phyloP scores from a whole-genome alignment of 1,140 invertebrate species.

The Heliconius himera region DNA sequence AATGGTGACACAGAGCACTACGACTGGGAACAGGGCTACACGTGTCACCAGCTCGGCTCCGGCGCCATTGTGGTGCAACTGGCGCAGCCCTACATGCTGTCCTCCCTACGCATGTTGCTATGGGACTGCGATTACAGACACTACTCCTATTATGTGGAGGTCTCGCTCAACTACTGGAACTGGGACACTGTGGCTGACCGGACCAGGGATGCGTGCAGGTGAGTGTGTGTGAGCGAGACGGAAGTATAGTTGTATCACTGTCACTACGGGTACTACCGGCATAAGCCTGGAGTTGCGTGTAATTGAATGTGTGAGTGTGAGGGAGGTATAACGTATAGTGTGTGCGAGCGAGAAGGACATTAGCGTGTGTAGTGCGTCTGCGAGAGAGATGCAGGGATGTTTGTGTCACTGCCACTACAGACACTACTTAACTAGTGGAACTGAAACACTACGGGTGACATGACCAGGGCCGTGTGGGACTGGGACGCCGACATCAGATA shows the following conservation, averaged over 20 bases:
- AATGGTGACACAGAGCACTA: conserved; percentile 97
- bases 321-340: not conserved
- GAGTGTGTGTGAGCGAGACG: not conserved
- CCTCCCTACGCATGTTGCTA: conserved; percentile 94
- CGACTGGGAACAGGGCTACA: conserved; percentile 99
- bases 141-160: conserved; percentile 98
- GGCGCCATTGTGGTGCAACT: conserved; percentile 97
- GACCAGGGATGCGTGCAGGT: conserved; percentile 87
- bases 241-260: no score
- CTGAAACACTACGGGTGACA: no score
- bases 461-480: no score
- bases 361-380: not conserved
- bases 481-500: no score
- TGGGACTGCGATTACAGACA: conserved; percentile 99
- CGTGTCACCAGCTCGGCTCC: conserved; percentile 98
- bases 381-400: no score
- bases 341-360: not conserved
- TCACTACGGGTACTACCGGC: no score
- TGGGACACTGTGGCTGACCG: conserved; percentile 94
- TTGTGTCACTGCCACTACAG: not conserved
- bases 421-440: not conserved
- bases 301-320: conserved; percentile 55
- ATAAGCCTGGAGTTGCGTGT: conserved; percentile 86
- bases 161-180: conserved; percentile 94
- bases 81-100: conserved; percentile 97